These are phyloP conservation scores for Megalops atlanticus DNA, from an alignment of 2,113 vertebrate species.

Conservation along the genomic window DNA sequence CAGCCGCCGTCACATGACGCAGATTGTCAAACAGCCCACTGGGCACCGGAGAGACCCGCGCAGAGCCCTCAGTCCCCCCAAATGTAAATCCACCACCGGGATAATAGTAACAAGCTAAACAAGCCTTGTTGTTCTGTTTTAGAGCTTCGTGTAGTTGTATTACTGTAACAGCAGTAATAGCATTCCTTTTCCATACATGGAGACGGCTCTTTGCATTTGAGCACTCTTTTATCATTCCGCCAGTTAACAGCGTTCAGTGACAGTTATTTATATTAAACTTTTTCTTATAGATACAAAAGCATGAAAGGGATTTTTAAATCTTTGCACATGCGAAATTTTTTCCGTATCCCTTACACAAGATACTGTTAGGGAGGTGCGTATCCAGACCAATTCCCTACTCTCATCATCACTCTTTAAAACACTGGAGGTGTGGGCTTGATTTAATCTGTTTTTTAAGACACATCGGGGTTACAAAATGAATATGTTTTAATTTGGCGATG, in stretches of 20 bases:
- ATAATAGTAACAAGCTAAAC: not conserved
- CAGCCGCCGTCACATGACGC: slow-evolving; percentile 48
- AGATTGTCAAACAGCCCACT: slow-evolving; percentile 19
- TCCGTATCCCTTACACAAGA: no score
- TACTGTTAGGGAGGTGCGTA: no score
- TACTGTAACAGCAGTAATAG: not conserved
- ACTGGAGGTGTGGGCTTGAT: not conserved
- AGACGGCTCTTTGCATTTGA: no score
- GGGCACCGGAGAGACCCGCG: slow-evolving; percentile 13
- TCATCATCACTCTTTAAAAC: not conserved
- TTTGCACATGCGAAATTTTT: no score
- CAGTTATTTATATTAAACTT: no score
- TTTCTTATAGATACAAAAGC: no score
- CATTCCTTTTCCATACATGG: no score
- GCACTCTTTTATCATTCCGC: no score
- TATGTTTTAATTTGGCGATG: not conserved
- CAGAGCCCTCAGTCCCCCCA: not conserved
- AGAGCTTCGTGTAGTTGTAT: not conserved
- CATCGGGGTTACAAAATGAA: not conserved
- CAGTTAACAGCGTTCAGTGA: no score
- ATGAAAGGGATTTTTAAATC: no score
- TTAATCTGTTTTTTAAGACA: not conserved
- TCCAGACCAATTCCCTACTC: not conserved
- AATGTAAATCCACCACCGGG: not conserved
- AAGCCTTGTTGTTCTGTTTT: not conserved